phyloP scores from a whole-genome alignment of 2,113 vertebrate genomes.

The Dipodomys stephensi region DNA sequence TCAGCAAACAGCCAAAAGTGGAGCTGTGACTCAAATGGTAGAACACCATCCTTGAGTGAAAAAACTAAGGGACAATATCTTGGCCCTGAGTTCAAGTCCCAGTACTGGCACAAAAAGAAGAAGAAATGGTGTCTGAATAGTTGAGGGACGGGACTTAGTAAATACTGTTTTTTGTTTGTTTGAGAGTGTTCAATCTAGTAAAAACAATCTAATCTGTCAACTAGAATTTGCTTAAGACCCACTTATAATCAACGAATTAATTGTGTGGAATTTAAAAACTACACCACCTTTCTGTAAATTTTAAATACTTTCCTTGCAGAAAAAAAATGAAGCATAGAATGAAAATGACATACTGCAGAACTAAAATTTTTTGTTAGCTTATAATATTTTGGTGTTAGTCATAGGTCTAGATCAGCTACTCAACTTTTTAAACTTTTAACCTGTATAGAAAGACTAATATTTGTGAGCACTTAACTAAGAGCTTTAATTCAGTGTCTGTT shows the following conservation, averaged over 20 bases:
- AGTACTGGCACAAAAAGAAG: too few species aligned
- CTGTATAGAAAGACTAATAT: neutral
- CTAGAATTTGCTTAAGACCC: constrained; percentile 55
- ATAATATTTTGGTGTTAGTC: constrained; percentile 28
- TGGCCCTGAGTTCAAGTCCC: too few species aligned
- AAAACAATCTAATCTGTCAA: neutral
- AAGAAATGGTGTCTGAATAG: neutral
- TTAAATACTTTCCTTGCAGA: constrained; percentile 45
- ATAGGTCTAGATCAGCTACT: neutral
- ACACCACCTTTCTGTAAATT: neutral
- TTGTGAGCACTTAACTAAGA: neutral
- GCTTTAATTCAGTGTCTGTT: neutral
- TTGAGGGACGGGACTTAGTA: neutral
- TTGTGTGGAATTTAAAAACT: neutral
- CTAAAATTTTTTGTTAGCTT: constrained; percentile 17
- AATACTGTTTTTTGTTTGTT: neutral
- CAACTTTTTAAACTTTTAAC: neutral
- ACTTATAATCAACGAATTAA: constrained; percentile 3
- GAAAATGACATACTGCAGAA: neutral
- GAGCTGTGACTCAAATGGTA: too few species aligned
- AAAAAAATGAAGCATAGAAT: neutral
- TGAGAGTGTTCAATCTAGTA: too few species aligned
- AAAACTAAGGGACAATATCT: too few species aligned
- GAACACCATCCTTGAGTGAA: too few species aligned
- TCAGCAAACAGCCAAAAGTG: too few species aligned